Evolutionary conservation across 1,140 invertebrate genomes (phyloP).

Genomic region (Temnothorax nylanderi): DNA sequence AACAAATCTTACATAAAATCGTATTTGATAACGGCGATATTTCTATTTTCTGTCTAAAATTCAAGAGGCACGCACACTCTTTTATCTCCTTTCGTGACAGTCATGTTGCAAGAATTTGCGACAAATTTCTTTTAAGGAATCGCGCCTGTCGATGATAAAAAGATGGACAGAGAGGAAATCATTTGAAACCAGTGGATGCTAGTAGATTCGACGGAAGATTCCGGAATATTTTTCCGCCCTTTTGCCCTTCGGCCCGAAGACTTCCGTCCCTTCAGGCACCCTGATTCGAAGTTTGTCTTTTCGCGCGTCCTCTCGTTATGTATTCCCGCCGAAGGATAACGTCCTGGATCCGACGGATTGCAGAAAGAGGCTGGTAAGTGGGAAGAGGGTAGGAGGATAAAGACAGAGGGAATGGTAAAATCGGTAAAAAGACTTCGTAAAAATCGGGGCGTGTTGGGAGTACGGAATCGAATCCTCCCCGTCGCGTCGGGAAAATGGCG

Average conservation of each 20-base stretch:
- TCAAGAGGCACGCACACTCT: not conserved
- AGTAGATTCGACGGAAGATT: slow-evolving; percentile 18
- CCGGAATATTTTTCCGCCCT: slow-evolving; percentile 55
- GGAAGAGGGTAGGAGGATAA: slow-evolving; percentile 21
- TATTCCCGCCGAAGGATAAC: slow-evolving; percentile 58
- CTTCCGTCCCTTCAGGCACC: slow-evolving; percentile 50
- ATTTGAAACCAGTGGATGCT: not conserved
- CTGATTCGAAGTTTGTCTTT: slow-evolving; percentile 68
- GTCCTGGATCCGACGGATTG: slow-evolving; percentile 52
- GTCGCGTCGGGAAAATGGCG: slow-evolving; percentile 43
- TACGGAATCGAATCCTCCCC: slow-evolving; percentile 79
- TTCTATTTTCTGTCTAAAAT: not conserved
- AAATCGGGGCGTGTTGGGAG: slow-evolving; percentile 75
- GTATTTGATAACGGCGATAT: not conserved
- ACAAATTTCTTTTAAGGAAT: slow-evolving; percentile 18
- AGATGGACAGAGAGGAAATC: slow-evolving; percentile 8
- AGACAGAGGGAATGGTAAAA: slow-evolving; percentile 65
- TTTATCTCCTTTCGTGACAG: not conserved
- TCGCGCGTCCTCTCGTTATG: slow-evolving; percentile 67
- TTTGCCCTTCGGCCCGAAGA: slow-evolving; percentile 39
- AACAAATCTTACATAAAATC: not conserved
- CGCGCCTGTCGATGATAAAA: not conserved
- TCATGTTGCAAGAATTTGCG: not conserved
- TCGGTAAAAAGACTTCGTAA: slow-evolving; percentile 78
- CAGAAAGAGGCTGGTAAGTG: slow-evolving; percentile 46